Percentiles rank a stretch among this genome's conserved stretches.
Evolutionary conservation across 2,113 vertebrate species (phyloP).

Genomic region (Hymenochirus boettgeri): DNA sequence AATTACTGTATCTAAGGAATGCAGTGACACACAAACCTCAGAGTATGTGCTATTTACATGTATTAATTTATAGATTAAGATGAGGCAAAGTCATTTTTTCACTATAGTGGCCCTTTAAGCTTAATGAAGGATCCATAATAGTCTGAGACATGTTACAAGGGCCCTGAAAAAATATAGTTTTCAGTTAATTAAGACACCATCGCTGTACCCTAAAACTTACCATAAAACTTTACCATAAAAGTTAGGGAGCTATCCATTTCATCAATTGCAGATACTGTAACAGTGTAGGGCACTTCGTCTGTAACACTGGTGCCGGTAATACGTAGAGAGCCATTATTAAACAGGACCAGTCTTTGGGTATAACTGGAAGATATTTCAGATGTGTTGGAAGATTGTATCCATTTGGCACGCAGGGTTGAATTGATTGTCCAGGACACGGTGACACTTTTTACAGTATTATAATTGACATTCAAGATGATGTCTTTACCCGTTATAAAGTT

Average conservation of each 20-base stretch:
- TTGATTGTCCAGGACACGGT: neutral
- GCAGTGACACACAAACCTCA: no score
- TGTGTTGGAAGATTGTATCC: neutral
- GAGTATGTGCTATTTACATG: no score
- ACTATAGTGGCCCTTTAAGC: no score
- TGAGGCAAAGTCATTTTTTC: no score
- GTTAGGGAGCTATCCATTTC: neutral
- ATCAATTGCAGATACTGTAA: neutral
- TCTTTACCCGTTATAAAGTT: constrained; percentile 1
- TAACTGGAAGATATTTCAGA: rapidly evolving
- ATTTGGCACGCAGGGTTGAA: neutral
- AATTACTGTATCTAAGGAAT: no score
- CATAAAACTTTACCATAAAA: constrained; percentile 12
- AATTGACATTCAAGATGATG: neutral
- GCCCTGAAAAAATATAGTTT: no score
- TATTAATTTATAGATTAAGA: no score
- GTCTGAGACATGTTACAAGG: neutral
- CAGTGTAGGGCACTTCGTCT: neutral
- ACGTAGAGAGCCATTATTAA: neutral
- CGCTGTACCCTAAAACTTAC: no score
- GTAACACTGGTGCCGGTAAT: neutral
- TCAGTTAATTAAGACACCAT: no score
- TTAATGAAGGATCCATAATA: no score
- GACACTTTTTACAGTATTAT: neutral
- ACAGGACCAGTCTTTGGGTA: neutral